These are phyloP conservation scores for Sakesphorus luctuosus DNA, from an alignment of 2,113 vertebrate species.

Conservation along the genomic window DNA sequence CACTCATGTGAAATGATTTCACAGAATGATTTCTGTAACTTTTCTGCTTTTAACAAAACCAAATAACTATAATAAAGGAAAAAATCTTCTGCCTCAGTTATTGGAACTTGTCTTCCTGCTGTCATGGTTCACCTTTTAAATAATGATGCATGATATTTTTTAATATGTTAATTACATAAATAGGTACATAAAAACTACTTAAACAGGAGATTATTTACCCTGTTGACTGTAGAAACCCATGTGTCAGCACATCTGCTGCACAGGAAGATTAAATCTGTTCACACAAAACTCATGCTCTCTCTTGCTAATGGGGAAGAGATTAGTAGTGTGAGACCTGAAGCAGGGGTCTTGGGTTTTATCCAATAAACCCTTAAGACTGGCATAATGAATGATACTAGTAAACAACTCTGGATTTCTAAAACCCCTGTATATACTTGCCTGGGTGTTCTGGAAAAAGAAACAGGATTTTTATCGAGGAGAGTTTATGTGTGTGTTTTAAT, in stretches of 20 bases:
- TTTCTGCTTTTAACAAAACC: background rate
- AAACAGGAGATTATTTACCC: slow-evolving; percentile 52
- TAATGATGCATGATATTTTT: background rate
- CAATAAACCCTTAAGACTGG: background rate
- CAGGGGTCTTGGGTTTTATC: background rate
- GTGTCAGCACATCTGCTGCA: slow-evolving; percentile 57
- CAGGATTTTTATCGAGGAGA: background rate
- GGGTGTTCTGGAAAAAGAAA: background rate
- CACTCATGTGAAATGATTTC: accelerated
- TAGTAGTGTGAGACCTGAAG: background rate
- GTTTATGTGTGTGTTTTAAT: background rate
- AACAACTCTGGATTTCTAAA: background rate
- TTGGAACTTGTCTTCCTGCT: background rate
- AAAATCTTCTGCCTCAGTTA: background rate
- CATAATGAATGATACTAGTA: background rate
- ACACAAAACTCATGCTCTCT: background rate
- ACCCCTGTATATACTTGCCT: background rate
- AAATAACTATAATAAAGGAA: background rate
- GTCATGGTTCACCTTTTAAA: background rate
- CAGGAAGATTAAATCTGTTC: slow-evolving; percentile 43
- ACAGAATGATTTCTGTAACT: background rate
- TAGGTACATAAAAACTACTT: slow-evolving; percentile 39
- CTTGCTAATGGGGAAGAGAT: background rate
- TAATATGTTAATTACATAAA: slow-evolving; percentile 22
- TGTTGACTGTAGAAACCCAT: slow-evolving; percentile 25